Percentiles rank a stretch among this genome's conserved stretches.
phyloP scores from a whole-genome alignment of 2,888 invertebrate species.

The Pteria penguin region DNA sequence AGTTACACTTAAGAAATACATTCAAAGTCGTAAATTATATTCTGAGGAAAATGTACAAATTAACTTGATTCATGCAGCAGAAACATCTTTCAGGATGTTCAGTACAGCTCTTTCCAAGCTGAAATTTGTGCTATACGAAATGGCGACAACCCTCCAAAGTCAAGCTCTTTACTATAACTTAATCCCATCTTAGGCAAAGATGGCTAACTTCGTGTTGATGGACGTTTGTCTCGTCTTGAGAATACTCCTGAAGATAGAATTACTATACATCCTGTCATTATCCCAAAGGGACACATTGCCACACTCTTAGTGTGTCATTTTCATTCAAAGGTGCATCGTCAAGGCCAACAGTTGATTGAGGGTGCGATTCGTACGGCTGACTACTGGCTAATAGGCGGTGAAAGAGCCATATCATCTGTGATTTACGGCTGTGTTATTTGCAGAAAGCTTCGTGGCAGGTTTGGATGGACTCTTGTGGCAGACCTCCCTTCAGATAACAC shows the following conservation, averaged over 20 bases:
- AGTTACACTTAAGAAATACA: no score
- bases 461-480: constrained; percentile 11
- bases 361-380: constrained; percentile 33
- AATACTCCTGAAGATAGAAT: neutral
- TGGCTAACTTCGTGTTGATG: constrained; percentile 25
- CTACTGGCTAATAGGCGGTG: constrained; percentile 34
- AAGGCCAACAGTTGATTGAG: constrained; percentile 38
- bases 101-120: neutral
- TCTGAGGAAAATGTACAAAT: no score
- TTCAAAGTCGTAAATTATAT: no score
- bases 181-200: constrained; percentile 11
- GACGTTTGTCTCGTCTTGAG: neutral
- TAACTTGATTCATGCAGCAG: no score
- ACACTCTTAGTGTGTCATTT: constrained; percentile 22
- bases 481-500: constrained; percentile 11
- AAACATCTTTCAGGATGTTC: no score
- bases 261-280: constrained; percentile 27
- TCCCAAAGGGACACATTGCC: constrained; percentile 30
- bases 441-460: constrained; percentile 16
- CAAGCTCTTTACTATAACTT: neutral
- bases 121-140: neutral
- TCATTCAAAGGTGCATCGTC: constrained; percentile 34
- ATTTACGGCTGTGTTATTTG: constrained; percentile 24
- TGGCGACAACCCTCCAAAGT: neutral
- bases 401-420: constrained; percentile 1